A percentile compares a stretch with the other conserved stretches of the same genome.
These are phyloP conservation scores for Odontomyia ornata DNA, from an alignment of 2,888 invertebrate genomes.

Conservation along the genomic window DNA sequence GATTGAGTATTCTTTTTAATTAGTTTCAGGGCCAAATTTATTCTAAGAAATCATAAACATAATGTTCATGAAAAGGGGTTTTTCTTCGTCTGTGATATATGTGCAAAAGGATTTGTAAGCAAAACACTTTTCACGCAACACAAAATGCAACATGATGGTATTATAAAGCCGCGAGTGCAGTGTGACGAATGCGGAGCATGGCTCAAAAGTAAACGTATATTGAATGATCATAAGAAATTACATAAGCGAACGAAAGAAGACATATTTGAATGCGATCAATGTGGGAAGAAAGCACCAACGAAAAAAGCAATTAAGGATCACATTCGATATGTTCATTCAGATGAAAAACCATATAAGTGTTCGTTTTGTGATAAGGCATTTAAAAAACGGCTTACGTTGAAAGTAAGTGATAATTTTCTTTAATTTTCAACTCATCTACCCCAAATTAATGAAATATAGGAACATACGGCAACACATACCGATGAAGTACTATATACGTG, in stretches of 20 bases:
- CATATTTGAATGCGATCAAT: conserved; percentile 43
- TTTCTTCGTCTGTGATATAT: conserved; percentile 34
- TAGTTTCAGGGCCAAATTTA: neutral
- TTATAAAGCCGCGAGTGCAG: conserved; percentile 38
- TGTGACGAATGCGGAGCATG: conserved; percentile 46
- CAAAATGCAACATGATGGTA: conserved; percentile 29
- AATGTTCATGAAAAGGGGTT: conserved; percentile 9
- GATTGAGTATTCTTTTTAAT: too few species aligned
- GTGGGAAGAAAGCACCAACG: conserved; percentile 46
- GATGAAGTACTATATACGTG: too few species aligned
- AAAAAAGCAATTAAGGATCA: conserved; percentile 47
- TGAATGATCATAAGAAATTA: conserved; percentile 30
- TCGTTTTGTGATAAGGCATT: conserved; percentile 49
- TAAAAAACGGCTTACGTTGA: conserved; percentile 40
- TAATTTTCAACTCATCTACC: neutral
- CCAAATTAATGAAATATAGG: conserved; percentile 11
- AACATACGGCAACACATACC: conserved; percentile 43
- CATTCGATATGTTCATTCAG: conserved; percentile 47
- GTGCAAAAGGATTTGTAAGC: conserved; percentile 41
- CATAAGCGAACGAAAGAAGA: conserved; percentile 18
- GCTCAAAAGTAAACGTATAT: conserved; percentile 41
- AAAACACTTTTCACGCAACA: conserved; percentile 37
- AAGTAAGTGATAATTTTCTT: neutral
- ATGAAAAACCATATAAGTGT: conserved; percentile 44
- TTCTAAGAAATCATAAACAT: conserved; percentile 19